Evolutionary conservation across 2,888 invertebrate genomes (phyloP).

Genomic region (Perithous albicinctus): DNA sequence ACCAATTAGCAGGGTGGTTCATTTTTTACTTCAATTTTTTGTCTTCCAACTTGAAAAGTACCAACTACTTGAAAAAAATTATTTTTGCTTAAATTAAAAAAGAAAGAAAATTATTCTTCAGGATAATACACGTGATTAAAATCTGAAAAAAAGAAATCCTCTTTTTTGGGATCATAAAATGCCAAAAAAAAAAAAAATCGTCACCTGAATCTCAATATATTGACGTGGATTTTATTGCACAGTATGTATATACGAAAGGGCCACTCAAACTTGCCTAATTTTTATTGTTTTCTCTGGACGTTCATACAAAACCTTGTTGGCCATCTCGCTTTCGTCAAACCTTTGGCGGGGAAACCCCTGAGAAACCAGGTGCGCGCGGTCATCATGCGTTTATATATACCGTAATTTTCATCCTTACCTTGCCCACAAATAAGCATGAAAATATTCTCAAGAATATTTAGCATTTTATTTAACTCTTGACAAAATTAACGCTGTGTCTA

Average conservation of each 20-base stretch:
- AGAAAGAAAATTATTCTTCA: too few species aligned
- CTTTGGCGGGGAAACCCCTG: not conserved
- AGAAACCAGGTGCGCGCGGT: constrained; percentile 14
- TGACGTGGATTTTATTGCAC: not conserved
- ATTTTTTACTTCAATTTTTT: too few species aligned
- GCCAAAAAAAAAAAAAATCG: too few species aligned
- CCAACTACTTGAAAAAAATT: too few species aligned
- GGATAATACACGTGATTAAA: too few species aligned
- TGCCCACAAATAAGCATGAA: not conserved
- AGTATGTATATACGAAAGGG: not conserved
- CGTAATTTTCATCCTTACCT: not conserved
- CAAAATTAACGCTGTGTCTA: too few species aligned
- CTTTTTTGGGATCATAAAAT: too few species aligned
- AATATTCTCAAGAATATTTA: not conserved
- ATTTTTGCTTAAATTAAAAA: too few species aligned
- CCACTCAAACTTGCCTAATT: constrained; percentile 10
- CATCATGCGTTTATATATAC: not conserved
- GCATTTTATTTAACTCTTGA: not conserved
- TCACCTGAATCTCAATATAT: not conserved
- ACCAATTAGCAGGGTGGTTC: not conserved
- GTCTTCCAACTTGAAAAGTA: too few species aligned
- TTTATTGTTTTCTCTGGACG: constrained; percentile 1
- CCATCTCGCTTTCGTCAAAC: not conserved
- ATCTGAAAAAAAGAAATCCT: too few species aligned
- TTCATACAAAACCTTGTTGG: constrained; percentile 17